phyloP scores from a whole-genome alignment of 2,888 invertebrate genomes.

The Eueremaeus valkanovi region DNA sequence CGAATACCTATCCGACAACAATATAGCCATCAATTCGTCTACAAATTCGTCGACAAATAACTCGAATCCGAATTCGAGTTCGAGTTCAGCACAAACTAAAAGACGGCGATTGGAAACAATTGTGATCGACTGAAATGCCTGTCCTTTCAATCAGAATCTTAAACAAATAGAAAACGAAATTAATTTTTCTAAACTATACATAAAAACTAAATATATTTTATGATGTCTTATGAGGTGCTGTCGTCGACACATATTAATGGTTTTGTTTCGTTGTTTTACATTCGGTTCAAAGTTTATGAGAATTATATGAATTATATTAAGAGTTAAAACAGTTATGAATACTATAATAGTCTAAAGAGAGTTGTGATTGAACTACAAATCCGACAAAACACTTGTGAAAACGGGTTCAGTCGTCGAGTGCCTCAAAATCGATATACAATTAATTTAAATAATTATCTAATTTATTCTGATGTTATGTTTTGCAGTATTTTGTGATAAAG shows the following conservation, averaged over 20 bases:
- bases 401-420: conserved; percentile 4
- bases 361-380: background rate
- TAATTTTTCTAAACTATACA: background rate
- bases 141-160: background rate
- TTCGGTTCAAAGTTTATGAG: background rate
- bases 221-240: background rate
- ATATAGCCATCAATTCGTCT: background rate
- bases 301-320: background rate
- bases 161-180: background rate
- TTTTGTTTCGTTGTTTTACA: background rate
- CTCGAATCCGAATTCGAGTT: background rate
- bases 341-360: too few relatives aligned
- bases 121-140: conserved; percentile 38
- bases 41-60: background rate
- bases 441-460: background rate
- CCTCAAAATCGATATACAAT: background rate
- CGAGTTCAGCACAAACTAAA: conserved; percentile 34
- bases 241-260: background rate
- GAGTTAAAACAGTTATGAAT: too few relatives aligned
- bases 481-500: conserved; percentile 17
- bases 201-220: background rate
- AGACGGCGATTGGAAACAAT: conserved; percentile 36
- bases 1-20: conserved; percentile 36
- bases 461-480: conserved; percentile 16
- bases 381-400: background rate